These are phyloP conservation scores for Drosophila repleta DNA, from an alignment of 1,140 invertebrate species.

Conservation along the genomic window DNA sequence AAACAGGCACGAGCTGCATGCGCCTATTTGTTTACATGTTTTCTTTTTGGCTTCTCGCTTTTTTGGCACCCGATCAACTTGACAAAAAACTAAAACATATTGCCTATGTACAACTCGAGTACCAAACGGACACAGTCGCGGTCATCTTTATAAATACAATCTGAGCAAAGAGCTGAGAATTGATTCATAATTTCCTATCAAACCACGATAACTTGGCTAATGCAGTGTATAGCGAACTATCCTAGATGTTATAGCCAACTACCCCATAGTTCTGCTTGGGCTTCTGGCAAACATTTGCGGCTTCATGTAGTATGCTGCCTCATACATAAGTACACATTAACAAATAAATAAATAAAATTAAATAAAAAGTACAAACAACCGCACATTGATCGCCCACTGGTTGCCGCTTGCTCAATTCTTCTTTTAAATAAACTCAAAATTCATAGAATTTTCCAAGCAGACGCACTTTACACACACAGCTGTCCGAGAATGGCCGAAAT, in stretches of 20 bases:
- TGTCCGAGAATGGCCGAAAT: slow-evolving; percentile 17
- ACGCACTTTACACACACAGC: slow-evolving; percentile 70
- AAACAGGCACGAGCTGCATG: slow-evolving; percentile 41
- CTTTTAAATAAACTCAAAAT: slow-evolving; percentile 80
- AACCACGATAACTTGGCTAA: slow-evolving; percentile 11
- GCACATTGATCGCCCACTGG: slow-evolving; percentile 42
- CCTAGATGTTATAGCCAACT: slow-evolving; percentile 4
- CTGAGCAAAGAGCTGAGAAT: neutral
- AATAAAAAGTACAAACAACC: slow-evolving; percentile 55
- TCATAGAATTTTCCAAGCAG: slow-evolving; percentile 77
- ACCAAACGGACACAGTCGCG: slow-evolving; percentile 24
- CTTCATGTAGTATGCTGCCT: slow-evolving; percentile 7
- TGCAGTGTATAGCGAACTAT: slow-evolving; percentile 47
- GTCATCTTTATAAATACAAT: slow-evolving; percentile 18
- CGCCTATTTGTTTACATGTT: slow-evolving; percentile 44
- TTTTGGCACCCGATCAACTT: slow-evolving; percentile 53
- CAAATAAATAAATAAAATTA: slow-evolving; percentile 48
- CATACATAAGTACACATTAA: slow-evolving; percentile 49
- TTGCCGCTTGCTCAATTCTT: slow-evolving; percentile 61
- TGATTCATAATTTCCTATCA: neutral
- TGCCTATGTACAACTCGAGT: slow-evolving; percentile 35
- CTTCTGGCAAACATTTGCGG: slow-evolving; percentile 18
- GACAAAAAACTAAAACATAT: slow-evolving; percentile 48
- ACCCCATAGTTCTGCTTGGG: slow-evolving; percentile 5
- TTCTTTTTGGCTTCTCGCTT: slow-evolving; percentile 49